Conservation (phyloP, 1,140 invertebrate genomes). For the Chrysomallon squamiferum region DNA sequence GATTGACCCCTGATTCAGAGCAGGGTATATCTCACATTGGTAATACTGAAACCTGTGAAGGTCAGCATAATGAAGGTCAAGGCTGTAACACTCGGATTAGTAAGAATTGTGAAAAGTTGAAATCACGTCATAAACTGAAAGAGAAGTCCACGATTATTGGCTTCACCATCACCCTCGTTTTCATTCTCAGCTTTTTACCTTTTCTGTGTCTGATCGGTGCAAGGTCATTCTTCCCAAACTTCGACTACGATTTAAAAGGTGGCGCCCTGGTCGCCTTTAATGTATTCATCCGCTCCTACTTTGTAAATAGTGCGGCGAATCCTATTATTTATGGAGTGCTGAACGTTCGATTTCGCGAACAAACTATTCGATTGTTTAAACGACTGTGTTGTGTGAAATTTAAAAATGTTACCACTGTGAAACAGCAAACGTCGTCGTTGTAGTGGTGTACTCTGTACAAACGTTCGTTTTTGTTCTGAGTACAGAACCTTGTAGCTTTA, state of each 20-base stretch:
- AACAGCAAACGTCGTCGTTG: too few species aligned
- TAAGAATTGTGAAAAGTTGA: background rate
- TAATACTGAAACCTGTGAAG: background rate
- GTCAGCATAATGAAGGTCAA: background rate
- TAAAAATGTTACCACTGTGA: too few species aligned
- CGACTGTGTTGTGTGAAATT: background rate
- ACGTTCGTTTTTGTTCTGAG: too few species aligned
- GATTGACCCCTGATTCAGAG: background rate
- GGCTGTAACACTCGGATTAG: background rate
- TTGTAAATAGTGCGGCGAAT: slow-evolving; percentile 34
- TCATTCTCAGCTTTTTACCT: background rate
- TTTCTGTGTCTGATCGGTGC: background rate
- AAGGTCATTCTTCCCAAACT: background rate
- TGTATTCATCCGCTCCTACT: slow-evolving; percentile 26
- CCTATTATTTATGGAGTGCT: slow-evolving; percentile 30
- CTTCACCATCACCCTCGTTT: background rate
- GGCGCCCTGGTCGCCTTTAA: slow-evolving; percentile 2
- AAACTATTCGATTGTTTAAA: slow-evolving; percentile 4
- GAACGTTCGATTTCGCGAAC: slow-evolving; percentile 19
- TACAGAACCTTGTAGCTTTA: too few species aligned
- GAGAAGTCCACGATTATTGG: background rate
- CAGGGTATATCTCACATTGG: background rate
- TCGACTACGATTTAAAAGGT: background rate
- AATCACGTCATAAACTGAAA: background rate
- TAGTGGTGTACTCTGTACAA: too few species aligned